Percentiles rank a stretch among this genome's conserved stretches.
These are phyloP conservation scores for Callaeas wilsoni DNA, from an alignment of 2,113 vertebrate species.

Conservation along the genomic window DNA sequence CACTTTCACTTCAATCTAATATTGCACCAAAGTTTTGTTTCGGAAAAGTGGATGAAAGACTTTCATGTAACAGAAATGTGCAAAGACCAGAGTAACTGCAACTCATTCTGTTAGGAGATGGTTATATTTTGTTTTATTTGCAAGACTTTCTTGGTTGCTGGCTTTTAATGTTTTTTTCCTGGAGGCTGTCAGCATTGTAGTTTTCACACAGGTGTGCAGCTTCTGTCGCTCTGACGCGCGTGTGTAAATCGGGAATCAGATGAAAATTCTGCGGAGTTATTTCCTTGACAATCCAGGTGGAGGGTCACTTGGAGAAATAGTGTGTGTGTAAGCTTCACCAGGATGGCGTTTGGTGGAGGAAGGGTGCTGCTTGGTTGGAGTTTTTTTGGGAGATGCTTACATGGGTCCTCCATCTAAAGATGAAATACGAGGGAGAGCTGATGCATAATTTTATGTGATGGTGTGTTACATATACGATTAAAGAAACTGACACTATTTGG, in stretches of 20 bases:
- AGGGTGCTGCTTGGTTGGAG: not conserved
- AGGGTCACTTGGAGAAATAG: not conserved
- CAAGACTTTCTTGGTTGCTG: not conserved
- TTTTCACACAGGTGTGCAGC: not conserved
- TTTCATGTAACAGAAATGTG: not conserved
- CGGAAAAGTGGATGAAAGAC: not conserved
- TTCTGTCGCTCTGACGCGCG: fast-evolving
- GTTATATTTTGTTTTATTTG: not conserved
- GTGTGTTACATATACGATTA: not conserved
- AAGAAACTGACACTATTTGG: not conserved
- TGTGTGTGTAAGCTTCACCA: not conserved
- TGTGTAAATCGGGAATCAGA: not conserved
- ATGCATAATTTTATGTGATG: not conserved
- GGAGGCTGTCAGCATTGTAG: not conserved
- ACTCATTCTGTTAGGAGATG: not conserved
- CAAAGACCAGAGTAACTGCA: not conserved
- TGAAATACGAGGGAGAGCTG: not conserved
- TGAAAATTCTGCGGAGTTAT: not conserved
- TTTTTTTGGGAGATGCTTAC: not conserved
- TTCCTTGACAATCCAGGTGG: not conserved
- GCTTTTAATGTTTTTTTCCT: not conserved
- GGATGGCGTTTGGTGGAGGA: not conserved
- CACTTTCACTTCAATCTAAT: not conserved
- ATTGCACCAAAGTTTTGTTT: not conserved
- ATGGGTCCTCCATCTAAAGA: fast-evolving